These are phyloP conservation scores for Adineta ricciae DNA, from an alignment of 2,888 invertebrate genomes.

Conservation along the genomic window DNA sequence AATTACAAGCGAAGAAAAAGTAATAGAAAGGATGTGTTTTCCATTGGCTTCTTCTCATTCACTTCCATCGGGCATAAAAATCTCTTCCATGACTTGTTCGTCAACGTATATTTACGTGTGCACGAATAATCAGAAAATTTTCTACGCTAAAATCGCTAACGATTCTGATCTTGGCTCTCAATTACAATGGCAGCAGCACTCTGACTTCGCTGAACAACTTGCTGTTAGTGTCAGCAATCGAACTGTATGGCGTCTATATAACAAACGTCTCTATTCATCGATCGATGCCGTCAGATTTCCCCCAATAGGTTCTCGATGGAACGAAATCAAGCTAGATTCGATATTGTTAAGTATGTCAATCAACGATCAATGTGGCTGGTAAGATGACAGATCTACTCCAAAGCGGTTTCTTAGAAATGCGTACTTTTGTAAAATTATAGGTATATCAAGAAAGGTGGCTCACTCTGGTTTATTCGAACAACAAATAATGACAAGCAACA, in stretches of 20 bases:
- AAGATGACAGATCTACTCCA: too few relatives aligned
- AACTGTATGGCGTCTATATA: neutral
- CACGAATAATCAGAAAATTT: neutral
- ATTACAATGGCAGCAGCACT: neutral
- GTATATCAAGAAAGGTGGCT: neutral
- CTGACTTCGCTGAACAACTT: neutral
- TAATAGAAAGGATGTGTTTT: neutral
- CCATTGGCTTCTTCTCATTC: neutral
- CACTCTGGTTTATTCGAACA: neutral
- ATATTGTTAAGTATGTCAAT: neutral
- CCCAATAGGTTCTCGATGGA: neutral
- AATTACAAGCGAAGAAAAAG: neutral
- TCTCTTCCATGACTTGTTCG: neutral
- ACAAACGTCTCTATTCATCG: neutral
- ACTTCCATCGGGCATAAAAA: neutral
- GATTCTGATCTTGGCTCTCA: neutral
- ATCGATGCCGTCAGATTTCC: neutral
- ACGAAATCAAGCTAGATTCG: neutral
- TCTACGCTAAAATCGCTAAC: neutral
- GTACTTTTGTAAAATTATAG: neutral
- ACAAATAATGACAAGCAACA: neutral
- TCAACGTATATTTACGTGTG: neutral
- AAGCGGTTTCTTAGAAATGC: too few relatives aligned
- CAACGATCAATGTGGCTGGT: slow-evolving; percentile 13
- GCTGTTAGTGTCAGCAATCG: neutral